phyloP scores from a whole-genome alignment of 2,888 invertebrate species.

The Hipparchia semele region DNA sequence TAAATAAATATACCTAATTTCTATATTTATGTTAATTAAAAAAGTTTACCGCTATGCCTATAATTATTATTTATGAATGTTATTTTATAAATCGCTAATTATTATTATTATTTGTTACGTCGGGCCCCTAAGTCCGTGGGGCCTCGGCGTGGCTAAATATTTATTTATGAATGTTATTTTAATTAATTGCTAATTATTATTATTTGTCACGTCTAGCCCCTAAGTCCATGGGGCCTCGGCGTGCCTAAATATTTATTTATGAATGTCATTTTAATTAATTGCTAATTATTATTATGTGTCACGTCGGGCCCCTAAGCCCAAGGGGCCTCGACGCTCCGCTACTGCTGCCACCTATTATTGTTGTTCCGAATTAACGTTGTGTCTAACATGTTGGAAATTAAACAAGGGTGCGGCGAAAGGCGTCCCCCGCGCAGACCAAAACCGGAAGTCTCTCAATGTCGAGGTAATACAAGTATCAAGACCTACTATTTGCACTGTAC shows the following conservation, averaged over 20 bases:
- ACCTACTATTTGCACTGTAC: slow-evolving; percentile 27
- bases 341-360: slow-evolving; percentile 4
- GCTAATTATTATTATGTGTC: slow-evolving; percentile 1
- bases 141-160: neutral
- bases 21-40: neutral
- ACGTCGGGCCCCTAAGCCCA: neutral
- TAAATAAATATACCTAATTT: too few species aligned
- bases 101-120: neutral
- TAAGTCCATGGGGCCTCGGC: neutral
- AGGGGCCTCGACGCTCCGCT: neutral
- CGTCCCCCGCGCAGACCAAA: slow-evolving; percentile 85
- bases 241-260: neutral
- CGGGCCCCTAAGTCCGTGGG: neutral
- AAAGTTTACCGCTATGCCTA: neutral
- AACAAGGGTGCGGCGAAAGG: slow-evolving; percentile 88
- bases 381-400: slow-evolving; percentile 54
- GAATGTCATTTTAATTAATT: neutral
- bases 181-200: slow-evolving; percentile 4
- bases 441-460: slow-evolving; percentile 84
- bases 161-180: neutral
- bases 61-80: neutral
- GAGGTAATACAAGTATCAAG: slow-evolving; percentile 73
- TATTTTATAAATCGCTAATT: neutral
- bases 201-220: neutral
- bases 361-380: slow-evolving; percentile 16